Percentiles rank a stretch among this genome's conserved stretches.
Evolutionary conservation across 1,140 invertebrate species (phyloP).

Genomic region (Pemphigus obesinymphae): DNA sequence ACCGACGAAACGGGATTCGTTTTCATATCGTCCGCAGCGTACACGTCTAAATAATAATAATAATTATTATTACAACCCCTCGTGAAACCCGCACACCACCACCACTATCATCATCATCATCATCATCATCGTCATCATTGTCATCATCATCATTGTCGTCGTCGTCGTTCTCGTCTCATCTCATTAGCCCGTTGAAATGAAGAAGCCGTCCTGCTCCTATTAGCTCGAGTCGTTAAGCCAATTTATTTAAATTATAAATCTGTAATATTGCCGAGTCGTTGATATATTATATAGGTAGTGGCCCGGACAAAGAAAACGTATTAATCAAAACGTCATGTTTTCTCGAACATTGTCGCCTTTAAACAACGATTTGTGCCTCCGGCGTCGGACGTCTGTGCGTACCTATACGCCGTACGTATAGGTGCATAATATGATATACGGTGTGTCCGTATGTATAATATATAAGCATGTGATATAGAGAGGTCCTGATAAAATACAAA

Average conservation of each 20-base stretch:
- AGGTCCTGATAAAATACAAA: too few species aligned
- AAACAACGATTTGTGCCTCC: neutral
- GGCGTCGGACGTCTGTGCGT: neutral
- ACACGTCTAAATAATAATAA: too few species aligned
- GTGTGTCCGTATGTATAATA: neutral
- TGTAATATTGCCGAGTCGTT: neutral
- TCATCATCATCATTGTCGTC: neutral
- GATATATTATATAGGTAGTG: too few species aligned
- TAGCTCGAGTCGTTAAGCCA: constrained; percentile 13
- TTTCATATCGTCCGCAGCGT: too few species aligned
- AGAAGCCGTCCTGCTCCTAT: constrained; percentile 9
- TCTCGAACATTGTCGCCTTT: constrained; percentile 6
- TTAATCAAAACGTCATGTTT: constrained; percentile 6
- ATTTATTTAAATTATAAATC: constrained; percentile 24
- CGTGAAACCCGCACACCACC: neutral
- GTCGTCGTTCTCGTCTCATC: neutral
- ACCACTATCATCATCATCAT: neutral
- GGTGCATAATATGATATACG: too few species aligned
- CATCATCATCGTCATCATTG: neutral
- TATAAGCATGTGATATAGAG: neutral
- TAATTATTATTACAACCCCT: neutral
- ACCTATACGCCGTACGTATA: too few species aligned
- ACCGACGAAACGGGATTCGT: too few species aligned
- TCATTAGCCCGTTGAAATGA: neutral
- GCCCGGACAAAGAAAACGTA: neutral